Evolutionary conservation across 2,113 vertebrate species (phyloP).

Genomic region (Paramormyrops kingsleyae): DNA sequence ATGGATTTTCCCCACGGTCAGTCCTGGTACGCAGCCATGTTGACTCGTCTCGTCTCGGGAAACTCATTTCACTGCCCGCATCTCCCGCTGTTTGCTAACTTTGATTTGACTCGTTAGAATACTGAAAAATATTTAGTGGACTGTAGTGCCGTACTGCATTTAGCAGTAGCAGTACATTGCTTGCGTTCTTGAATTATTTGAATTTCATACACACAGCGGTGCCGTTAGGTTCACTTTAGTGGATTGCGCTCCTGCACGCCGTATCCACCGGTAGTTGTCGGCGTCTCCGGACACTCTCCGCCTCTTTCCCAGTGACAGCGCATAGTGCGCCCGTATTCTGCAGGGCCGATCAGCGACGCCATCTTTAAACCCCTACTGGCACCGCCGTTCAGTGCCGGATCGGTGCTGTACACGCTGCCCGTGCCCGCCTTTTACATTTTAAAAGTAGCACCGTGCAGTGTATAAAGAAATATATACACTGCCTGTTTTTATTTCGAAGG

Average conservation of each 20-base stretch:
- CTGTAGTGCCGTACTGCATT: neutral
- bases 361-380: slow-evolving; percentile 73
- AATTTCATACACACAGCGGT: neutral
- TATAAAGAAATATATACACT: slow-evolving; percentile 19
- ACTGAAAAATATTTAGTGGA: neutral
- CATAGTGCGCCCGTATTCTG: slow-evolving; percentile 59
- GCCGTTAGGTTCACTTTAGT: neutral
- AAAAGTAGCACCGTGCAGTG: slow-evolving; percentile 16
- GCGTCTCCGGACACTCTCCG: neutral
- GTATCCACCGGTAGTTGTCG: neutral
- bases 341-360: slow-evolving; percentile 57
- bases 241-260: neutral
- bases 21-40: neutral
- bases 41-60: neutral
- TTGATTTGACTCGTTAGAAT: neutral
- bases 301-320: slow-evolving; percentile 21
- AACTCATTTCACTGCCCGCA: neutral
- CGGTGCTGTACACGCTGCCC: slow-evolving; percentile 37
- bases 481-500: slow-evolving; percentile 17
- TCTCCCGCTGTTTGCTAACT: neutral
- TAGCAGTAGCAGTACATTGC: neutral
- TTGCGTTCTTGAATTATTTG: neutral
- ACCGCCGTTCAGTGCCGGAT: slow-evolving; percentile 44
- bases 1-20: neutral
- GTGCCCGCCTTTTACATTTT: slow-evolving; percentile 24